Base-by-base conservation (phyloP, 2,888 invertebrate species). In the Vandiemenella viatica region DNA sequence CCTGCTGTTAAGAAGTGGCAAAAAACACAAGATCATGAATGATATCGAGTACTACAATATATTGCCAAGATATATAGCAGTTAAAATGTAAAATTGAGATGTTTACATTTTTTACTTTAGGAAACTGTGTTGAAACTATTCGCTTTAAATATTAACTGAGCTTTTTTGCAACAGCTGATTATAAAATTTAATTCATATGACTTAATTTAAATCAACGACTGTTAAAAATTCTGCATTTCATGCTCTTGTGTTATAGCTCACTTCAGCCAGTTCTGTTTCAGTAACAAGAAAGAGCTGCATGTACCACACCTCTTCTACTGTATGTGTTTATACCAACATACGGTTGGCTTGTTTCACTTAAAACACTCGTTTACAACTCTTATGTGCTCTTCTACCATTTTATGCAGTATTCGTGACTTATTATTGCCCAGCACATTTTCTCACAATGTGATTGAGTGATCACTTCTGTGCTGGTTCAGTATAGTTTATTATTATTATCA, bases 231-330 rank as follows among this genome's bases (percentile, higher is more conserved):
- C n/a, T n/a, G n/a, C n/a, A n/a, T 32, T 32, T 10, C n/a, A n/a
- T 42, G 42, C 19, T 37, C 23, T 50, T 46, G 43, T 48, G 50
- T 50, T 52, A 37, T n/a, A 32, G 48, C 32, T 32, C 41, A 49
- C 48, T 50, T 50, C 48, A 45, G 52, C 52, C 47, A 54, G 46
- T 55, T 55, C 53, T 55, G 52, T 55, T 55, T 55, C 55, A 55
- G 55, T 55, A 54, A 54, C 55, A 53, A 44, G 54, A 55, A 53
- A 48, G 53, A 53, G 53, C 53, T 49, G 53, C 53, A 54, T 54
- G 53, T 48, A 45, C 50, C 52, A 54, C 54, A 52, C 52, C 52
- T 54, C 54, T 54, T 54, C 54, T 54, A 52, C 51, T 54, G 52
- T 54, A 53, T 51, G 49, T 53, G 53, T 53, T 53, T 47, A 50